Evolutionary conservation across 2,113 vertebrate genomes (phyloP).

Genomic region (Corythornis vintsioides): DNA sequence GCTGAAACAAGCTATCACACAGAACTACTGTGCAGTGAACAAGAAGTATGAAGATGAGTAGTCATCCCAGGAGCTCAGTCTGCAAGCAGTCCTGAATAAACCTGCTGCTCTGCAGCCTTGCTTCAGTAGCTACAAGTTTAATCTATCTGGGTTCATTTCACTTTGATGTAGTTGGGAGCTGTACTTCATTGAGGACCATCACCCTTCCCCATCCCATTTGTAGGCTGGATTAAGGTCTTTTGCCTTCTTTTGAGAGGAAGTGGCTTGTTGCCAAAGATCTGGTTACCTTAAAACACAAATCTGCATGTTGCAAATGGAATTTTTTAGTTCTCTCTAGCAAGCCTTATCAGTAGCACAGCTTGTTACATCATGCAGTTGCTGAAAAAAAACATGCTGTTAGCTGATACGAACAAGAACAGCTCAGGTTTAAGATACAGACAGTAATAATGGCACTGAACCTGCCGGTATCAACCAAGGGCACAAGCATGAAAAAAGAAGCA

Average conservation of each 20-base stretch:
- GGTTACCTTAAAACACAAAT: not conserved
- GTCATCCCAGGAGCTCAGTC: not conserved
- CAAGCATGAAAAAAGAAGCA: not conserved
- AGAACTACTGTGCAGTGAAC: fast-evolving
- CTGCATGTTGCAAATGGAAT: not conserved
- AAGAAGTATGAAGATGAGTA: not conserved
- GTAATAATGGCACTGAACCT: not conserved
- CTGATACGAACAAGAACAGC: not conserved
- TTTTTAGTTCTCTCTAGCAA: not conserved
- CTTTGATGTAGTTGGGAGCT: not conserved
- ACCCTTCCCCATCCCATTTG: not conserved
- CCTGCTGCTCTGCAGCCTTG: not conserved
- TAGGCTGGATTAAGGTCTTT: not conserved
- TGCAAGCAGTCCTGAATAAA: not conserved
- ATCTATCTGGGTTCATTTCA: not conserved
- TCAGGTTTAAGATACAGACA: not conserved
- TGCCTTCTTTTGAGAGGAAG: not conserved
- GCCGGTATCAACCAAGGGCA: not conserved
- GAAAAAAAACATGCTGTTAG: not conserved
- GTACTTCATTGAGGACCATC: not conserved
- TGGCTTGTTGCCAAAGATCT: not conserved
- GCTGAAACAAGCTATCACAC: not conserved
- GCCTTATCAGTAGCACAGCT: not conserved
- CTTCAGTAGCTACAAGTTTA: not conserved
- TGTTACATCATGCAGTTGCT: not conserved